Base-by-base conservation (phyloP, 2,888 invertebrate species). In the Oeneis ivallda region DNA sequence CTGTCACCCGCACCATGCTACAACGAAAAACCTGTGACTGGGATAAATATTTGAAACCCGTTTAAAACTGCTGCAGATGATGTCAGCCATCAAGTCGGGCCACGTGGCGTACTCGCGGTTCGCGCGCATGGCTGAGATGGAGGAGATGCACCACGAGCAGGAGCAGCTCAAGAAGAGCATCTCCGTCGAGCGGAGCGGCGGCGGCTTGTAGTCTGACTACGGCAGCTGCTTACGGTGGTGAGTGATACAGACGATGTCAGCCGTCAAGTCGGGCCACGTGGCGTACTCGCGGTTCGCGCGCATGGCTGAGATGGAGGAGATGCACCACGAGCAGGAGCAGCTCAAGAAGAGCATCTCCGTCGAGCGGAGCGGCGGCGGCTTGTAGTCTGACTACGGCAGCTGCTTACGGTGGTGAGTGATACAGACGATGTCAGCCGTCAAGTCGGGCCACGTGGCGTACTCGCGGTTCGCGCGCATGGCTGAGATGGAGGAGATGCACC, bases 361-460 rank as follows among this genome's bases (percentile, higher is more conserved):
- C 1, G 98, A 98, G 84, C 94, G 99, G 79, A 98, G 98, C 75
- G 98, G 99, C 19, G 99, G 99, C 74, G 99, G 99, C 74, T 92
- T 99, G 76, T 99, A 96, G 54, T 26, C 26, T 26, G 11, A 49
- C 32, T 19, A 32, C 34, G 61, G 61, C 52, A 61, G 10, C 37
- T 59, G 26, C n/a, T 1, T 39, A 53, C 34, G 52, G n/a, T n/a
- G n/a, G n/a, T 15, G n/a, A 15, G 0, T 6, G 15, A 0, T 26
- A 47, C 84, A 99, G 99, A 96, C 99, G 96, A 99, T 99, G 98
- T 98, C 98, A 13, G 98, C 99, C 9, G 95, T 99, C 75, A 99
- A 99, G 87, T 97, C 97, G 0, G 99, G 99, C 10, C 96, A 97
- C 81, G 96, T 99, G 71, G 96, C 98, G 2, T 97, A 98, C 86